Evolutionary conservation across 1,140 invertebrate species (phyloP), one percentile per base, ranked within the genome.

Genomic region (Heliconius eleuchia): DNA sequence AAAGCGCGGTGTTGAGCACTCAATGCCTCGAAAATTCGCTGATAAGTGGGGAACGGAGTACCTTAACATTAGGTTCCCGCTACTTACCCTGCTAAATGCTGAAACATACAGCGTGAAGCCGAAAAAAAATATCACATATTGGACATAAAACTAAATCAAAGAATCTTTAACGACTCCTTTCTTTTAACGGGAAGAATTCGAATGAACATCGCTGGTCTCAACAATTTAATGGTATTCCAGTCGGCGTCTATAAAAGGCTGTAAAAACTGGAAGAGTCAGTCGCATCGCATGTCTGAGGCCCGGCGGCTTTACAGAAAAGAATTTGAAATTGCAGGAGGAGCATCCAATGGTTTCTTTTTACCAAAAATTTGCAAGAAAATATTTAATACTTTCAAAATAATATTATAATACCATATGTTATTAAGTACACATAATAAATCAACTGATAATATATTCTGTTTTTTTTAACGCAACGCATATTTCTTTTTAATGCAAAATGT

Each of bases 211-310:
- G 39, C 57, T 71, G 79, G 57, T 73, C 55, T 80, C 37, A 71
- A 76, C 71, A 74, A 74, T 80, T 77, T 80, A 60, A 77, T 71
- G 79, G 79, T 73, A 80, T 80, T 73, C 76, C 71, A 37, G 75
- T 80, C 78, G 75, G 78, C 73, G 39, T 70, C 37, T 71, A 76
- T 71, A 79, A 82, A 82, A 78, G 52, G 71, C 76, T 60, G 76
- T 80, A 82, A 82, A 82, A 82, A 82, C 73, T 80, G 57, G 78
- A 76, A 77, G 76, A 82, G 77, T 71, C 70, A 71, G 75, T 80
- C 75, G 13, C 42, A 46, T 46, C 42, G 73, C 77, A 78, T 78
- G 73, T 77, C 71, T 79, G 30, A 76, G 71, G 18, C 6, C 74
- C 42, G 72, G 9, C 57, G 73, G 73, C 42, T 39, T 50, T 55